These are phyloP conservation scores for Harpagus bidentatus DNA, from an alignment of 2,113 vertebrate genomes.

Conservation along the genomic window DNA sequence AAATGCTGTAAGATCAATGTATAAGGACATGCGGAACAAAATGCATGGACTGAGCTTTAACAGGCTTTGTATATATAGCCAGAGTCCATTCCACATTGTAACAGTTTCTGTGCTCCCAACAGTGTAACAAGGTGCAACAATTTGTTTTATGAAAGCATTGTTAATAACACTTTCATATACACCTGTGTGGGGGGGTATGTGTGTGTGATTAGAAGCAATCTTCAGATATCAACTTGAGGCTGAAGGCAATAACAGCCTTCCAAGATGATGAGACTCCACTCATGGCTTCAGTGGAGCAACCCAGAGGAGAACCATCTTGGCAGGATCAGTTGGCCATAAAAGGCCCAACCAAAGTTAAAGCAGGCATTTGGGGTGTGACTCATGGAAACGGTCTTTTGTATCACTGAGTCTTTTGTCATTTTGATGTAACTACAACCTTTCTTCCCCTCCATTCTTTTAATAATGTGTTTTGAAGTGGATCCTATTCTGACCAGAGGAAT, in stretches of 20 bases:
- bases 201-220: not conserved
- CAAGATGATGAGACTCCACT: not conserved
- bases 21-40: not conserved
- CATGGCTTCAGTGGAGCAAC: not conserved
- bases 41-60: not conserved
- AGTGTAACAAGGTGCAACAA: not conserved
- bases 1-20: not conserved
- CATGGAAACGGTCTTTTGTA: not conserved
- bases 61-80: not conserved
- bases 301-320: not conserved
- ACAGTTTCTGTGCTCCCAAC: not conserved
- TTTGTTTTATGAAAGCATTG: not conserved
- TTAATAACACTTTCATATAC: not conserved
- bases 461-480: not conserved
- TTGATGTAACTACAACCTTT: not conserved
- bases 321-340: not conserved
- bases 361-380: not conserved
- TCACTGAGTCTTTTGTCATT: not conserved
- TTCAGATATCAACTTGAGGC: not conserved
- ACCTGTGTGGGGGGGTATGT: fast-evolving
- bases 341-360: not conserved
- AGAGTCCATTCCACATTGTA: not conserved
- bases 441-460: not conserved
- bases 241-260: not conserved
- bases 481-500: not conserved